Evolutionary conservation across 1,140 invertebrate genomes (phyloP), one percentile per base, ranked within the genome.

Genomic region (Drosophila nigromelanica): DNA sequence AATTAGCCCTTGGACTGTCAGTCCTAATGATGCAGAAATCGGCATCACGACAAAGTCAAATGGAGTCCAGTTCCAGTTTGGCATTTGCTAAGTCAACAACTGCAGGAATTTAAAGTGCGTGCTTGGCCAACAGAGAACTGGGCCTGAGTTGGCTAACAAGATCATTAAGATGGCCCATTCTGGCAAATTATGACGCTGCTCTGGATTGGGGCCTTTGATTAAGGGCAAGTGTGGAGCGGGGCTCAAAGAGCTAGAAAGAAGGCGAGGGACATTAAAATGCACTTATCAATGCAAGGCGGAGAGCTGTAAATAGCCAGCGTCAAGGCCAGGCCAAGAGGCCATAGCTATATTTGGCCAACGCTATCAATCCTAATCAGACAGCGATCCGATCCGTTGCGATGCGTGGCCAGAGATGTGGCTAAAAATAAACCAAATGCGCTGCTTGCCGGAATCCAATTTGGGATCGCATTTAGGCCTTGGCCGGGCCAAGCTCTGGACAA

Each of bases 221-320:
- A 64, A 73, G 72, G 62, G 42, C 51, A 64, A 76, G 78, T 67
- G 66, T 43, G 60, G 39, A 42, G 45, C 35, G 35, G 35, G 14
- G 14, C 18, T 24, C 21, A 24, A 2, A 2, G 21, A 24, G 21
- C 21, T 24, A 24, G 21, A 24, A 24, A 14, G 14, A 21, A 24
- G 40, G 24, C 24, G 27, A 14, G 18, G 43, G 63, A 89, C 83
- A 89, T 89, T 89, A 89, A 89, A 89, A 89, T 76, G 80, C 83
- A 89, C 85, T 89, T 89, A 89, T 85, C 85, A 73, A 47, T 7
- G 37, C 21, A 6, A 0, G 24, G 33, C 33, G 6, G 39, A 27
- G 24, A 48, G 39, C 45, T 24, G 47, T 30, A 18, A 39, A 39
- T 21, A 35, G 18, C 21, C 50, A 14, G 18, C 35, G 18, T 60